Conservation (phyloP, 1,140 invertebrate species). For the Aricia agestis region DNA sequence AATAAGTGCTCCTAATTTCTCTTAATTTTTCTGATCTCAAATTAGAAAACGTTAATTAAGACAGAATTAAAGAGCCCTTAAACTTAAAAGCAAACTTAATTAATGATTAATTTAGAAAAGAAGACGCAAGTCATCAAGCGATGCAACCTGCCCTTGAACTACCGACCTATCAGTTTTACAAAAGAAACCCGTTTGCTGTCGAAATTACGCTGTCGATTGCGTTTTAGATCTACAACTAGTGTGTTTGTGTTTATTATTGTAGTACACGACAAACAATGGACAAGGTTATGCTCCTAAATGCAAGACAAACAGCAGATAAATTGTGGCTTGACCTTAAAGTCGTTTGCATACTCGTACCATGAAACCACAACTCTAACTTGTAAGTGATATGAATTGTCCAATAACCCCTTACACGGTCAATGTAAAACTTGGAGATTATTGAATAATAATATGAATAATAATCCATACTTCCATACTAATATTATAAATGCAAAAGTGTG, state of each 20-base stretch:
- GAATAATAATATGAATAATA: too few relatives aligned
- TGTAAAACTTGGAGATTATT: too few relatives aligned
- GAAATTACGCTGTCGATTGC: conserved; percentile 19
- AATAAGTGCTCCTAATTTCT: too few relatives aligned
- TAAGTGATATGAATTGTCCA: too few relatives aligned
- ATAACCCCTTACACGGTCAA: too few relatives aligned
- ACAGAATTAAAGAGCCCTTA: background rate
- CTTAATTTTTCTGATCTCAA: too few relatives aligned
- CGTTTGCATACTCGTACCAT: too few relatives aligned
- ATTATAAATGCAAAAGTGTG: too few relatives aligned
- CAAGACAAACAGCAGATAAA: background rate
- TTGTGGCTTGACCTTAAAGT: background rate
- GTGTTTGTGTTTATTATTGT: background rate
- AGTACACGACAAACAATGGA: background rate
- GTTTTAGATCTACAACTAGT: conserved; percentile 14
- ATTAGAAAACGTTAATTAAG: too few relatives aligned
- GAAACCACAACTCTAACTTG: background rate
- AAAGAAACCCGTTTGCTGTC: conserved; percentile 23
- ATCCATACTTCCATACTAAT: too few relatives aligned
- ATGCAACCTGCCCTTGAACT: conserved; percentile 28
- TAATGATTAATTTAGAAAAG: conserved; percentile 15
- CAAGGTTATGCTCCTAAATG: background rate
- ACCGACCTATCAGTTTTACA: conserved; percentile 25
- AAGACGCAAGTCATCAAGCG: conserved; percentile 18
- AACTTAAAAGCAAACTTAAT: background rate